Evolutionary conservation across 2,888 invertebrate genomes (phyloP).

Genomic region (Ashinkailepas kermadecensis): DNA sequence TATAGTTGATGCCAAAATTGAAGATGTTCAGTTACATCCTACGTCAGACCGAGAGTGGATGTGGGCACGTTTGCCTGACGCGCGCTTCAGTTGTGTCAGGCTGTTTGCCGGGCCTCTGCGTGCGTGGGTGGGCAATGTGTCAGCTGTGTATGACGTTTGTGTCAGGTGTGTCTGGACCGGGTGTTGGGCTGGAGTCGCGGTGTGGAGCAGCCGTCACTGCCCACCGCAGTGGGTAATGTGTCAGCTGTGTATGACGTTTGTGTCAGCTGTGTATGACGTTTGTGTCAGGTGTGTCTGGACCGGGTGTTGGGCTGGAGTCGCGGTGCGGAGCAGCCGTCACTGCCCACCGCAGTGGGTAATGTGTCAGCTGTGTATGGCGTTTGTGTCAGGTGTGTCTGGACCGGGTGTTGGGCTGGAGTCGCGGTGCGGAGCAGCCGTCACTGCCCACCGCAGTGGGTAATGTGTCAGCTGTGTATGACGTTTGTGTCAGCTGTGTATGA

Average conservation of each 20-base stretch:
- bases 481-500: conserved; percentile 38
- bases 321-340: conserved; percentile 50
- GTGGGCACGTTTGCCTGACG: not conserved
- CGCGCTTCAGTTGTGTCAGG: conserved; percentile 38
- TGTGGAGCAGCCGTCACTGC: conserved; percentile 50
- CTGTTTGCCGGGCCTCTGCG: conserved; percentile 40
- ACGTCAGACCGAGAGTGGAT: too few relatives aligned
- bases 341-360: conserved; percentile 39
- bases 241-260: conserved; percentile 42
- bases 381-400: conserved; percentile 39
- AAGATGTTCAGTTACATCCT: too few relatives aligned
- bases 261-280: conserved; percentile 47
- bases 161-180: conserved; percentile 40
- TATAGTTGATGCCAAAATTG: too few relatives aligned
- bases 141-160: not conserved
- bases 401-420: conserved; percentile 39
- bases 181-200: conserved; percentile 41
- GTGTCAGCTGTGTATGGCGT: conserved; percentile 50
- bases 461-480: not conserved
- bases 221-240: conserved; percentile 37
- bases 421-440: conserved; percentile 50
- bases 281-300: conserved; percentile 40
- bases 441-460: conserved; percentile 41
- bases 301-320: conserved; percentile 39
- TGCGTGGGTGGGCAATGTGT: conserved; percentile 36